Evolutionary conservation across 2,113 vertebrate species (phyloP), one percentile per base, ranked within the genome.

Genomic region (Neodontobutis hainanensis): DNA sequence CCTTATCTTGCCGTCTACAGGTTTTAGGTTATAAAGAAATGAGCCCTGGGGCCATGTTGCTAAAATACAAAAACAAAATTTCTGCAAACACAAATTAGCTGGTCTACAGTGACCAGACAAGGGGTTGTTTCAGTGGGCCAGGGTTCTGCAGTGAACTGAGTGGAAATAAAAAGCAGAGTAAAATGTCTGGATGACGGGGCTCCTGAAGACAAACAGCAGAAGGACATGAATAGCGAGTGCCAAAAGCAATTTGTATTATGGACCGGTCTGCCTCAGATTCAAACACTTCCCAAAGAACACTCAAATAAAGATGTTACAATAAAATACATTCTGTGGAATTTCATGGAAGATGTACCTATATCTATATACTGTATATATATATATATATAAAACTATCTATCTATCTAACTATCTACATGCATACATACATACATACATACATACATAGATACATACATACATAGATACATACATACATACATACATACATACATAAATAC

Each of bases 11-110:
- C 45, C 11, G 66, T 38, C 68, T 1, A 73, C 32, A 65, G 74
- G 75, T 66, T 16, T 43, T 61, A 50, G 80, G 56, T 84, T 78
- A 68, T 40, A 40, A 40, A 40, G 50, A 81, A 85, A 80, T 68
- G 52, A 81, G 75, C 74, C 75, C 70, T 68, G n/a, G 5, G 75
- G 76, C 68, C 44, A 49, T 8, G 88, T 91, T 89, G 84, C 88
- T 71, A 80, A 34, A 88, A 75, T 66, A 74, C 82, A 73, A 14
- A 19, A 45, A 64, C 63, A 69, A 88, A 70, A 82, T 84, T 77
- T 86, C 67, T 73, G 61, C 58, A 85, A 82, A 69, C 70, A 82
- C 77, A 87, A 85, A 83, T 78, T 69, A 81, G 68, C 36, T 10
- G n/a, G n/a, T n/a, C n/a, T n/a, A n/a, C n/a, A n/a, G n/a, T n/a